phyloP scores from a whole-genome alignment of 2,797 vertebrate genomes.

The Thaleichthys pacificus region DNA sequence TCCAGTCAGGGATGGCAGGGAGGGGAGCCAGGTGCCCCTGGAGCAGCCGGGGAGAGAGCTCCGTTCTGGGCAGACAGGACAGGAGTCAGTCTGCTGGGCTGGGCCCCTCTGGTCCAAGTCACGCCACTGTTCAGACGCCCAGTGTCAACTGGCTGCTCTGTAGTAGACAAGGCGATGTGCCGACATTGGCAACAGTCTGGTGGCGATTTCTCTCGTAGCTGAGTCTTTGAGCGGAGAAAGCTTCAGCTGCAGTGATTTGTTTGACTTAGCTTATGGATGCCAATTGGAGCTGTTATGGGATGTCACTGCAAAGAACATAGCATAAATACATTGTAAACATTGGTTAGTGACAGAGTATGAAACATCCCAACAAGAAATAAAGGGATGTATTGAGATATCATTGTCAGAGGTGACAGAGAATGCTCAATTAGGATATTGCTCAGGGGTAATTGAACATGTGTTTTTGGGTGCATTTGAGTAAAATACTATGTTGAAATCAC shows the following conservation, averaged over 20 bases:
- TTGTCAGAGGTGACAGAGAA: constrained; percentile 3
- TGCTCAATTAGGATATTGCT: not conserved
- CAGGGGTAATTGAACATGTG: not conserved
- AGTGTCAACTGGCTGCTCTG: constrained; percentile 54
- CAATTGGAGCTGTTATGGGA: not conserved
- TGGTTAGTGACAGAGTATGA: not conserved
- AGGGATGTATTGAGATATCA: not conserved
- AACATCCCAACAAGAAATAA: not conserved
- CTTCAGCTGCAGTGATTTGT: constrained; percentile 28
- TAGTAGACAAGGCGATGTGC: constrained; percentile 42
- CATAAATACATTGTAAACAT: not conserved
- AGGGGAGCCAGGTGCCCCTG: constrained; percentile 68
- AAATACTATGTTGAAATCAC: constrained; percentile 19
- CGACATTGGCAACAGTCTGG: constrained; percentile 46
- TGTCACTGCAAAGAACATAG: not conserved
- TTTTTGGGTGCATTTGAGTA: not conserved
- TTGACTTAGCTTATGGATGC: not conserved
- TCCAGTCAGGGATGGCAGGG: constrained; percentile 62
- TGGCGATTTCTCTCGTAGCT: constrained; percentile 35
- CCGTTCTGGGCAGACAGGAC: constrained; percentile 48
- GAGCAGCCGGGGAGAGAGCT: constrained; percentile 53
- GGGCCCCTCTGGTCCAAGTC: constrained; percentile 40
- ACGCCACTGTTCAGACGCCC: constrained; percentile 48
- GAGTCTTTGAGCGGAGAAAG: constrained; percentile 17
- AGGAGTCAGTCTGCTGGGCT: constrained; percentile 34